These are phyloP conservation scores for Drosophila putrida DNA, from an alignment of 2,888 invertebrate genomes.

Conservation along the genomic window DNA sequence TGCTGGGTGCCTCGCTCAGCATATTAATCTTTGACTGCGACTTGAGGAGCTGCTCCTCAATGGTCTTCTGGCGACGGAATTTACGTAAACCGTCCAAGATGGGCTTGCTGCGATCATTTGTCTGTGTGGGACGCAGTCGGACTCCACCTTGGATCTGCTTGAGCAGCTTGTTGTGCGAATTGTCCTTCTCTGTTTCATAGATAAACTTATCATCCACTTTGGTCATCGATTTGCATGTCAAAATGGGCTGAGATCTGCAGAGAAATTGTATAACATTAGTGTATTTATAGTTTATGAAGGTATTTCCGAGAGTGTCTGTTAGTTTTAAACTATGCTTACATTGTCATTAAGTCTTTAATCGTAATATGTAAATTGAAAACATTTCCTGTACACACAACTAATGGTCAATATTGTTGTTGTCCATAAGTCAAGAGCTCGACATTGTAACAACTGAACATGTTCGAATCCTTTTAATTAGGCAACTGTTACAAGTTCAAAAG, in stretches of 20 bases:
- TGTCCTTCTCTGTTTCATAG: conserved; percentile 94
- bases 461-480: too few relatives aligned
- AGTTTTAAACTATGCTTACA: too few relatives aligned
- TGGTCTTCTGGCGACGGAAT: conserved; percentile 95
- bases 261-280: neutral
- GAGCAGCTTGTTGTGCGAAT: conserved; percentile 92
- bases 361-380: too few relatives aligned
- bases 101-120: conserved; percentile 95
- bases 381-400: too few relatives aligned
- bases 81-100: conserved; percentile 93
- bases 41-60: conserved; percentile 95
- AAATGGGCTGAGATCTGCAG: conserved; percentile 87
- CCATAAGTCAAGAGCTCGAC: too few relatives aligned
- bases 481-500: too few relatives aligned
- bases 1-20: conserved; percentile 75
- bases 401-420: too few relatives aligned
- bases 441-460: too few relatives aligned
- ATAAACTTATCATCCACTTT: conserved; percentile 93
- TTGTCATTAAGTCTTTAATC: too few relatives aligned
- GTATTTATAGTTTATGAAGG: neutral
- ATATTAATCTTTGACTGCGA: conserved; percentile 89
- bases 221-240: conserved; percentile 87
- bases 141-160: conserved; percentile 93
- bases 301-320: too few relatives aligned
- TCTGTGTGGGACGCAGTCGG: conserved; percentile 90